phyloP scores from a whole-genome alignment of 2,113 vertebrate species.

The Rana temporaria region DNA sequence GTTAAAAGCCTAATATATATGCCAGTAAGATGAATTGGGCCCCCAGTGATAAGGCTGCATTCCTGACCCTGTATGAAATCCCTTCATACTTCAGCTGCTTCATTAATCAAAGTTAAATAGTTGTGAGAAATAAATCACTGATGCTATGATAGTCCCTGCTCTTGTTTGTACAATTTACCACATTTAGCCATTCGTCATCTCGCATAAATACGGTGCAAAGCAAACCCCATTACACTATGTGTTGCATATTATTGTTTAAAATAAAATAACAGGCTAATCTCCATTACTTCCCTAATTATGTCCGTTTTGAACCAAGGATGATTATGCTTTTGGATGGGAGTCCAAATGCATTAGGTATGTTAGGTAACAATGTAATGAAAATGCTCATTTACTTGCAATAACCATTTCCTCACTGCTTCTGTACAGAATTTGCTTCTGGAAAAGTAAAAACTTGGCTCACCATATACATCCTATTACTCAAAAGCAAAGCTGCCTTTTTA shows the following conservation, averaged over 20 bases:
- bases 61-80: constrained; percentile 36
- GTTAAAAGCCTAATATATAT: constrained; percentile 14
- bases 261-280: constrained; percentile 16
- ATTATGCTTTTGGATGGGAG: not conserved
- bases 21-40: constrained; percentile 22
- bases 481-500: too few species aligned
- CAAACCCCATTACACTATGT: constrained; percentile 4
- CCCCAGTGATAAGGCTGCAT: constrained; percentile 19
- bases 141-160: constrained; percentile 35
- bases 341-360: not conserved
- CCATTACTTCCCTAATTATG: not conserved
- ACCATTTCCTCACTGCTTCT: too few species aligned
- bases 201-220: constrained; percentile 28
- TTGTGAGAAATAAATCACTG: constrained; percentile 29
- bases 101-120: constrained; percentile 38
- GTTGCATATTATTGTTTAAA: not conserved
- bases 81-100: constrained; percentile 30
- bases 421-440: too few species aligned
- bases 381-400: too few species aligned
- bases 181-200: constrained; percentile 23
- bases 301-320: not conserved
- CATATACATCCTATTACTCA: too few species aligned
- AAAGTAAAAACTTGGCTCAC: too few species aligned
- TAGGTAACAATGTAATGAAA: too few species aligned
- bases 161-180: constrained; percentile 41